Evolutionary conservation across 2,888 invertebrate genomes (phyloP).

Genomic region (Girardia tigrina): DNA sequence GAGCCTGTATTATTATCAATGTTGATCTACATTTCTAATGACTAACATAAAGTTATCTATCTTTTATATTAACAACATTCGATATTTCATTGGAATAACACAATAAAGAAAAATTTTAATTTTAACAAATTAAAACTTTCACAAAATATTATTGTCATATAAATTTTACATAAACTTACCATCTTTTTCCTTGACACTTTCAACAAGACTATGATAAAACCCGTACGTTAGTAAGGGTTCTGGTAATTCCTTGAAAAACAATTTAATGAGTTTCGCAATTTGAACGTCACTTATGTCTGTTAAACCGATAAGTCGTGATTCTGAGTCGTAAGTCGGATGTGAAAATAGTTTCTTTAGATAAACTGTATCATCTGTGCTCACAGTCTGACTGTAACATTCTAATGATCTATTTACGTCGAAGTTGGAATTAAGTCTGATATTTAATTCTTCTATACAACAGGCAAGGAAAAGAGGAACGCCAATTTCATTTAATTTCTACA

Average conservation of each 20-base stretch:
- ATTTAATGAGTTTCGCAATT: background rate
- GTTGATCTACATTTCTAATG: no score
- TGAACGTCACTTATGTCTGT: background rate
- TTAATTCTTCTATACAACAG: background rate
- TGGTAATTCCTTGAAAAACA: background rate
- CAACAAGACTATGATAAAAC: background rate
- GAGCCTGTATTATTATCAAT: no score
- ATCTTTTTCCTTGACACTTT: background rate
- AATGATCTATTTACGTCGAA: background rate
- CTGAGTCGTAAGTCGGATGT: background rate
- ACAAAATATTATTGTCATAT: no score
- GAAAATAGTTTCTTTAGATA: background rate
- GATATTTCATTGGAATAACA: no score
- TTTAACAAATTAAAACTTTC: no score
- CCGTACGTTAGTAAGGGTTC: background rate
- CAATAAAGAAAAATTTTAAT: no score
- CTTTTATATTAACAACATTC: no score
- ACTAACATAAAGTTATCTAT: no score
- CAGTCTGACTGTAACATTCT: background rate
- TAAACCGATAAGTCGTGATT: background rate
- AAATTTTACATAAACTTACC: background rate
- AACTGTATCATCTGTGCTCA: background rate
- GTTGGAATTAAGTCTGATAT: background rate
- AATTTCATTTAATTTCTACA: background rate
- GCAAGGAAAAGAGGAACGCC: background rate